phyloP scores from a whole-genome alignment of 1,140 invertebrate species.

The Hylaeus volcanicus region DNA sequence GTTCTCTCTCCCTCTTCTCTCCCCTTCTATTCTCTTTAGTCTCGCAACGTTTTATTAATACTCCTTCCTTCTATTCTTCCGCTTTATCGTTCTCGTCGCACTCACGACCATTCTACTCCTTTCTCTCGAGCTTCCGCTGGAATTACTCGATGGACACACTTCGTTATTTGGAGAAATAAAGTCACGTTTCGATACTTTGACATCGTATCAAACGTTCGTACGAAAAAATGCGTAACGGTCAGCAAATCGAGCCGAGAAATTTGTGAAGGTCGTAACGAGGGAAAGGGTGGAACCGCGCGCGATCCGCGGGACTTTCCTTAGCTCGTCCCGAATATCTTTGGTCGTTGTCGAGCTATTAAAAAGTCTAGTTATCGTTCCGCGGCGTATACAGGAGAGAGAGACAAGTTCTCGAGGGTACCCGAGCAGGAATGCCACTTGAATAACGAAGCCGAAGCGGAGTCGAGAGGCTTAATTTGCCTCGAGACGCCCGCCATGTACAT shows the following conservation, averaged over 20 bases:
- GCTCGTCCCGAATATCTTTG: slow-evolving; percentile 36
- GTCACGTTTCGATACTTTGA: too few relatives aligned
- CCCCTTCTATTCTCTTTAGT: slow-evolving; percentile 15
- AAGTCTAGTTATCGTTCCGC: slow-evolving; percentile 57
- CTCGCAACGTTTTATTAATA: slow-evolving; percentile 77
- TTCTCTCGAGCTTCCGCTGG: not conserved
- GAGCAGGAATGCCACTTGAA: slow-evolving; percentile 63
- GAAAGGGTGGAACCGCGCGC: not conserved
- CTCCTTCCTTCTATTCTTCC: slow-evolving; percentile 21
- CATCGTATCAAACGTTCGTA: not conserved
- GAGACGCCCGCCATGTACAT: slow-evolving; percentile 49
- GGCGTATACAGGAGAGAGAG: slow-evolving; percentile 45
- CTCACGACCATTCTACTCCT: not conserved
- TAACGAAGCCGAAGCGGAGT: slow-evolving; percentile 63
- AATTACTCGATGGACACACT: not conserved
- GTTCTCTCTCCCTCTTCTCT: slow-evolving; percentile 38
- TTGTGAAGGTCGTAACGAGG: not conserved
- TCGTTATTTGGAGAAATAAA: too few relatives aligned
- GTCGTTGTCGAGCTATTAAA: slow-evolving; percentile 61
- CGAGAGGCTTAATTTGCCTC: slow-evolving; percentile 63
- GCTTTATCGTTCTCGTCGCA: not conserved
- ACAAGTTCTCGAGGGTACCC: slow-evolving; percentile 56
- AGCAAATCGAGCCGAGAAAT: not conserved
- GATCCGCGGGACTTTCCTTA: slow-evolving; percentile 25
- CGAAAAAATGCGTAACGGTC: not conserved